These are phyloP conservation scores for Arctia plantaginis DNA, from an alignment of 2,888 invertebrate genomes.

Conservation along the genomic window DNA sequence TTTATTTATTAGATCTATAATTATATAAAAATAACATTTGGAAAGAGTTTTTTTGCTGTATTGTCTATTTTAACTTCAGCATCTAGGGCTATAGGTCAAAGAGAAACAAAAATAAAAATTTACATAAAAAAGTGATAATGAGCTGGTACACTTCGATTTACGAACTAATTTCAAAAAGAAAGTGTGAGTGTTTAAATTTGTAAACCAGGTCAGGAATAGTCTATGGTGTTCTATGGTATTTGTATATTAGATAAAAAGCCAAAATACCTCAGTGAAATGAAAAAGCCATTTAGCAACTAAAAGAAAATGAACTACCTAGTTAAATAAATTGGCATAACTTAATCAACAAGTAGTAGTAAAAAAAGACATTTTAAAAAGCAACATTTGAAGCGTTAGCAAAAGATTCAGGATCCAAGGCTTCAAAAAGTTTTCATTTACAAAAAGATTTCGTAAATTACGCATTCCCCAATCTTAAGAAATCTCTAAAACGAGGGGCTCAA, in stretches of 20 bases:
- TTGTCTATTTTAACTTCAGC: neutral
- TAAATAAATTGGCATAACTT: neutral
- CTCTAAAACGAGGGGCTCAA: neutral
- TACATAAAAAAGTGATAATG: neutral
- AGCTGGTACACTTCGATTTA: neutral
- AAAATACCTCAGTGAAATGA: neutral
- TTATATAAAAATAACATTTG: no score
- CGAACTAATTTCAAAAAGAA: neutral
- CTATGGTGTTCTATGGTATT: neutral
- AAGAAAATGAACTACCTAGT: no score
- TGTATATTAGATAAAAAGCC: neutral
- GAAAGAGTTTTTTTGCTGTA: no score
- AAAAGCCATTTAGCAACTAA: neutral
- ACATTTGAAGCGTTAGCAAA: neutral
- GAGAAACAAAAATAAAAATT: neutral
- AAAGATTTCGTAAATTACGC: neutral
- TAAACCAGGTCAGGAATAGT: neutral
- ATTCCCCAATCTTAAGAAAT: neutral
- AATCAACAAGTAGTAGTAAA: neutral
- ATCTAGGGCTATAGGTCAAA: conserved; percentile 3
- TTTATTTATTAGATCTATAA: no score
- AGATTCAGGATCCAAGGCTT: no score
- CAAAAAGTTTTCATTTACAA: neutral
- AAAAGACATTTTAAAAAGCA: neutral
- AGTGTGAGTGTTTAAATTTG: neutral